Evolutionary conservation across 2,113 vertebrate species (phyloP).

Genomic region (Callionymus lyra): DNA sequence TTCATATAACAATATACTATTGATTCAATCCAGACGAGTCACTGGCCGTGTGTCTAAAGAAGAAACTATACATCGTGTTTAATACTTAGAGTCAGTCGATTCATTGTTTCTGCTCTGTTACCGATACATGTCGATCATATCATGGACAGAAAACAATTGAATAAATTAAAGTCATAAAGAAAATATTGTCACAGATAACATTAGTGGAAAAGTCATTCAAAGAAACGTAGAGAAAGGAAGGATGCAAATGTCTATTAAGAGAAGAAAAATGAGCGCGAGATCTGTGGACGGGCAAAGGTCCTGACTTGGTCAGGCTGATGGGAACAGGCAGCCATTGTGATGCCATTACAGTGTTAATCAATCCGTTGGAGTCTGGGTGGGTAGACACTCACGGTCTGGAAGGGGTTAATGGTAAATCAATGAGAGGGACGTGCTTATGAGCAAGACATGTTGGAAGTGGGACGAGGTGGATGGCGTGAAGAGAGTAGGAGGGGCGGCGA

Average conservation of each 20-base stretch:
- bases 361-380: constrained; percentile 58
- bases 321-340: constrained; percentile 41
- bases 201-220: too few relatives aligned
- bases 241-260: neutral
- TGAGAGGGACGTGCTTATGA: constrained; percentile 62
- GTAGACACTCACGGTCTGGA: constrained; percentile 56
- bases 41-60: too few relatives aligned
- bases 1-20: too few relatives aligned
- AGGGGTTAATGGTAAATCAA: constrained; percentile 74
- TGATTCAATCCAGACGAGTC: too few relatives aligned
- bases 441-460: constrained; percentile 47
- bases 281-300: neutral
- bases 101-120: too few relatives aligned
- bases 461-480: constrained; percentile 22
- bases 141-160: too few relatives aligned
- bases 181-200: too few relatives aligned
- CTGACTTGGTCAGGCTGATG: constrained; percentile 32
- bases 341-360: constrained; percentile 58
- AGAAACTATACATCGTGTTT: too few relatives aligned
- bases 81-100: too few relatives aligned
- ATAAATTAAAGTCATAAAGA: too few relatives aligned
- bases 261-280: neutral
- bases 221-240: neutral
- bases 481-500: constrained; percentile 28
- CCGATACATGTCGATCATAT: too few relatives aligned